Evolutionary conservation across 2,797 vertebrate species (phyloP).

Genomic region (Aselliscus stoliczkanus): DNA sequence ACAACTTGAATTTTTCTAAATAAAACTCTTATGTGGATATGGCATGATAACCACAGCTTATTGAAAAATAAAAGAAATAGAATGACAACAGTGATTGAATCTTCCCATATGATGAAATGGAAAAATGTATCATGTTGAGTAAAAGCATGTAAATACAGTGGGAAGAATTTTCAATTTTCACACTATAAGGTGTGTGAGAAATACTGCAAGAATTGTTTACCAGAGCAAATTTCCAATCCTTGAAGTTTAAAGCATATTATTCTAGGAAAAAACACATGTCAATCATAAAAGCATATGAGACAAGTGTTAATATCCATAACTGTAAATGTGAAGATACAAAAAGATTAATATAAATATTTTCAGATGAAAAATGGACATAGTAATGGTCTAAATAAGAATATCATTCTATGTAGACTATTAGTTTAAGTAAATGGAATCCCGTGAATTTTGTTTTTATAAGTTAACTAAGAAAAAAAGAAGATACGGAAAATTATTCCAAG

Average conservation of each 20-base stretch:
- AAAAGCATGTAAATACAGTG: neutral
- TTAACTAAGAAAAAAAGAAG: neutral
- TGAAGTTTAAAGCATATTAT: slow-evolving; percentile 23
- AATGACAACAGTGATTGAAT: neutral
- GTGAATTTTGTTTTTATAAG: neutral
- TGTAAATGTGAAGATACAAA: slow-evolving; percentile 20
- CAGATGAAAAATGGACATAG: neutral
- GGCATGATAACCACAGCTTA: neutral
- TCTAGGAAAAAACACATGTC: slow-evolving; percentile 18
- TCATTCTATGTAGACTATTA: neutral
- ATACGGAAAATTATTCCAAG: neutral
- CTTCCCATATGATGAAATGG: neutral
- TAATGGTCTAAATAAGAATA: neutral
- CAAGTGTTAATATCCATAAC: slow-evolving; percentile 55
- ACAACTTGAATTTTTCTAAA: neutral
- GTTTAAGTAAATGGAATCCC: neutral
- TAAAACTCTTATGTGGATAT: neutral
- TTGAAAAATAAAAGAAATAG: neutral
- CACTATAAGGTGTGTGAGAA: neutral
- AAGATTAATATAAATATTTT: slow-evolving; percentile 25
- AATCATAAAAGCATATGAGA: slow-evolving; percentile 23
- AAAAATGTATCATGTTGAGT: neutral
- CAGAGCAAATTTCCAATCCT: neutral
- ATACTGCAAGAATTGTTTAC: neutral
- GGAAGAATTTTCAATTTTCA: neutral